Conservation (phyloP, 2,888 invertebrate genomes). For the Lydus trimaculatus region DNA sequence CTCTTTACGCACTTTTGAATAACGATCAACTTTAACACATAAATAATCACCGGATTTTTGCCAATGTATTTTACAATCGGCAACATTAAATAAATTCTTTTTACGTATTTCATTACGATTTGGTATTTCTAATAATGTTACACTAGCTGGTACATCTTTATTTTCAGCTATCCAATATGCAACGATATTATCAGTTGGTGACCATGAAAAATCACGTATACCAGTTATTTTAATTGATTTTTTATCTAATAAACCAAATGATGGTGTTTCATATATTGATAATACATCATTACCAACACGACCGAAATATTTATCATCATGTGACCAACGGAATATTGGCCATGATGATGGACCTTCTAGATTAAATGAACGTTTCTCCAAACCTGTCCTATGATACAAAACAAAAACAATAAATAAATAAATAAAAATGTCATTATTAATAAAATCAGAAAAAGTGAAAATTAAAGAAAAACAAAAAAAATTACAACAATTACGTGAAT, state of each 20-base stretch:
- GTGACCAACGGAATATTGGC: constrained; percentile 98
- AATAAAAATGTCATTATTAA: too few relatives aligned
- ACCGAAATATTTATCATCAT: constrained; percentile 95
- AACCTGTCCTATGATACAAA: constrained; percentile 72
- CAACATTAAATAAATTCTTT: constrained; percentile 97
- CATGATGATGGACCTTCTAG: constrained; percentile 82
- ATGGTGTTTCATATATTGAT: constrained; percentile 96
- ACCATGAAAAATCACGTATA: constrained; percentile 96
- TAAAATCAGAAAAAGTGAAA: constrained; percentile 4
- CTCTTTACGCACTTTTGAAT: constrained; percentile 86
- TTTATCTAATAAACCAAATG: constrained; percentile 92
- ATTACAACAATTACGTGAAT: constrained; percentile 45
- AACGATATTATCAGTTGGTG: constrained; percentile 93
- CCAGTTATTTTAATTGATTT: constrained; percentile 92
- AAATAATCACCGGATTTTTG: constrained; percentile 98
- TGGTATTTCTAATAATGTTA: constrained; percentile 91
- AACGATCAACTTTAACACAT: constrained; percentile 93
- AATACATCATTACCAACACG: constrained; percentile 80
- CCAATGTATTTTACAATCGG: constrained; percentile 99
- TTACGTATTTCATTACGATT: constrained; percentile 87
- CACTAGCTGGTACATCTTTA: constrained; percentile 95
- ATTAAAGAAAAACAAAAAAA: constrained; percentile 1
- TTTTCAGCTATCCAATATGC: constrained; percentile 99
- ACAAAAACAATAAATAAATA: not conserved
- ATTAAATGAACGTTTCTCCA: constrained; percentile 90